Base-by-base conservation (phyloP, 2,888 invertebrate species). In the Cheilosia vulpina region DNA sequence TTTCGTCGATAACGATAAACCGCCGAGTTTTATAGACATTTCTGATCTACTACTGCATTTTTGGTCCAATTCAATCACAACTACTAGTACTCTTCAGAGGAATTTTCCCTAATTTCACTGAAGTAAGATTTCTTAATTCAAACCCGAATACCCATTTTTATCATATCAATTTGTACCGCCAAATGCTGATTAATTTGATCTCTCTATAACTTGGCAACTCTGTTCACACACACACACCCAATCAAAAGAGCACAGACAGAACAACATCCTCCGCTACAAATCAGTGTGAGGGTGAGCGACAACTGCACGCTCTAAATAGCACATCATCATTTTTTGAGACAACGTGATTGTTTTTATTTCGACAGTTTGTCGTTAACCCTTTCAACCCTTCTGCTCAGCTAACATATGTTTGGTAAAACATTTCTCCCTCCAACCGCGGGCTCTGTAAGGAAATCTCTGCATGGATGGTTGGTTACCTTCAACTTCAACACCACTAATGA, bases 371-470 rank as follows among this genome's bases (percentile, higher is more conserved):
- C 38, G 38, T 38, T 38, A 38, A 13, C 38, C 13, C 19, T 55
- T 50, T 4, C 38, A 68, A 11, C 45, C 53, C 11, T 58, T 50
- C 27, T 13, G 50, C 11, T 55, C 27, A 9, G 15, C 47, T 47
- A n/a, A 38, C 62, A 72, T 72, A 73, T 84, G 69, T 19, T 75
- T 60, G 43, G 52, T 41, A 69, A 34, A 38, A 27, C 15, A 17
- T 57, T 7, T 53, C 45, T 9, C 21, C 24, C 17, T 13, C 13
- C 47, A 41, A 3, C 31, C 11, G 27, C 41, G 52, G 38, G 7
- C 31, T 75, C 68, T 75, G 53, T 43, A 63, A 45, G 38, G 53
- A 71, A 65, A 71, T 76, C 58, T 82, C 76, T 82, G 76, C 81
- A 71, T 73, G 68, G 68, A 62, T 68, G 45, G 62, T 9, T 21